A percentile compares a stretch with the other conserved stretches of the same genome.
phyloP scores from a whole-genome alignment of 2,888 invertebrate genomes.

The Torymus auratus region DNA sequence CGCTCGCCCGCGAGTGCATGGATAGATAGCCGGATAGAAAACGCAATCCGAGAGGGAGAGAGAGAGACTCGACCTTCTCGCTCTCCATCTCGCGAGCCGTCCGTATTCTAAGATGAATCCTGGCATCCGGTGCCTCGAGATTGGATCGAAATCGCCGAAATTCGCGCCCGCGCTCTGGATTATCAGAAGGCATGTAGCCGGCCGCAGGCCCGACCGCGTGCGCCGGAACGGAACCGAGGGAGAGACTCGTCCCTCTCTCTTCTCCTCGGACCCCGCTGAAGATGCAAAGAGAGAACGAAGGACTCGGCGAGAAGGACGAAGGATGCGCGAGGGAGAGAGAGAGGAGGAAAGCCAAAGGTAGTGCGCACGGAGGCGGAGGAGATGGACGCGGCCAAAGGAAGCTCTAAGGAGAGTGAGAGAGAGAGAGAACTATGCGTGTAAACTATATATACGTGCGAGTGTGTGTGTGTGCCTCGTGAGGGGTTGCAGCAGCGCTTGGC shows the following conservation, averaged over 20 bases:
- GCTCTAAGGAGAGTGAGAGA: conserved; percentile 61
- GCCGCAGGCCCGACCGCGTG: conserved; percentile 69
- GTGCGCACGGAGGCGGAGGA: conserved; percentile 70
- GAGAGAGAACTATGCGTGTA: conserved; percentile 44
- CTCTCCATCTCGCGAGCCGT: too few species aligned
- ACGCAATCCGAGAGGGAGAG: too few species aligned
- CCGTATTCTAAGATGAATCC: conserved; percentile 52
- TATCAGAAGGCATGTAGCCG: conserved; percentile 73
- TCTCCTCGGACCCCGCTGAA: conserved; percentile 31
- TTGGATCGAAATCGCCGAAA: conserved; percentile 60
- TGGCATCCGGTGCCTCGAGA: conserved; percentile 59
- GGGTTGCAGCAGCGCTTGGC: neutral
- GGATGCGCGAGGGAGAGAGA: conserved; percentile 9
- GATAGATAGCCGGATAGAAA: too few species aligned
- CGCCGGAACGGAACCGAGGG: conserved; percentile 64
- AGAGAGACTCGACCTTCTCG: too few species aligned
- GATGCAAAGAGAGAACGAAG: conserved; percentile 15
- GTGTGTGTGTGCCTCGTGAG: neutral
- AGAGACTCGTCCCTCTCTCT: conserved; percentile 56
- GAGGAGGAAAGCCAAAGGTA: conserved; percentile 39
- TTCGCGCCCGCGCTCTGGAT: conserved; percentile 57
- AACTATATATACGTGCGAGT: neutral
- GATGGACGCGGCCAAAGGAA: conserved; percentile 67
- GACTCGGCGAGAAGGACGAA: conserved; percentile 23
- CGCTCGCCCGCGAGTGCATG: too few species aligned